Evolutionary conservation across 1,140 invertebrate genomes (phyloP).

Genomic region (Pseudomyrmex cubaensis): DNA sequence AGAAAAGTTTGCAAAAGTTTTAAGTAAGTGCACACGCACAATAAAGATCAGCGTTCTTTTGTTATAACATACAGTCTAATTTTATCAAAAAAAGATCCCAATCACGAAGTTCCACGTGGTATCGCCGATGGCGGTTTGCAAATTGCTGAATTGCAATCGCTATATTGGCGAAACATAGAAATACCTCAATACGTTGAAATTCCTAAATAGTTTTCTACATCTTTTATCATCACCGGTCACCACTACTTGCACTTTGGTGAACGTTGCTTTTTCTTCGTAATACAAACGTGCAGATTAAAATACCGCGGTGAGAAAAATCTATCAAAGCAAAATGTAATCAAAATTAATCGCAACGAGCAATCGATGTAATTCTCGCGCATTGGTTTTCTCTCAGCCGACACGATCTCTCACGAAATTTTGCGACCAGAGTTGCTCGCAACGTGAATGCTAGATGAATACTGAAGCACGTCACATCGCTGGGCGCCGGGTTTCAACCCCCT

Average conservation of each 20-base stretch:
- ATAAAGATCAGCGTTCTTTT: not conserved
- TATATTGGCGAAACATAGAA: not conserved
- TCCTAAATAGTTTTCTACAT: not conserved
- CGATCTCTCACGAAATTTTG: not conserved
- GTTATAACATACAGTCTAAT: constrained; percentile 4
- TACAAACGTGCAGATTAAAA: not conserved
- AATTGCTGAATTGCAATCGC: constrained; percentile 12
- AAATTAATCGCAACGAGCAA: not conserved
- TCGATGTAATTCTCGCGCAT: constrained; percentile 1
- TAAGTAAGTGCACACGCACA: not conserved
- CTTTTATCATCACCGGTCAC: constrained; percentile 12
- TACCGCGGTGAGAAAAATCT: not conserved
- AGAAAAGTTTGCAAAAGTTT: not conserved
- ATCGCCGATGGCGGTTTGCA: constrained; percentile 6
- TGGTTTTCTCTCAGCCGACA: not conserved
- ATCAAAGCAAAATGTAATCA: not conserved
- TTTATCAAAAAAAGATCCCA: not conserved
- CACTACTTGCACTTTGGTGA: constrained; percentile 25
- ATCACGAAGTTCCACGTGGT: constrained; percentile 35
- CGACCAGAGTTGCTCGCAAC: constrained; percentile 63
- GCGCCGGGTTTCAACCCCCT: constrained; percentile 68
- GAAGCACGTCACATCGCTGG: constrained; percentile 67
- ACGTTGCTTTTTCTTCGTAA: not conserved
- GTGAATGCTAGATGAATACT: constrained; percentile 72
- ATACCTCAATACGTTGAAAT: constrained; percentile 16